phyloP scores from a whole-genome alignment of 2,113 vertebrate genomes.

The Myodes glareolus region DNA sequence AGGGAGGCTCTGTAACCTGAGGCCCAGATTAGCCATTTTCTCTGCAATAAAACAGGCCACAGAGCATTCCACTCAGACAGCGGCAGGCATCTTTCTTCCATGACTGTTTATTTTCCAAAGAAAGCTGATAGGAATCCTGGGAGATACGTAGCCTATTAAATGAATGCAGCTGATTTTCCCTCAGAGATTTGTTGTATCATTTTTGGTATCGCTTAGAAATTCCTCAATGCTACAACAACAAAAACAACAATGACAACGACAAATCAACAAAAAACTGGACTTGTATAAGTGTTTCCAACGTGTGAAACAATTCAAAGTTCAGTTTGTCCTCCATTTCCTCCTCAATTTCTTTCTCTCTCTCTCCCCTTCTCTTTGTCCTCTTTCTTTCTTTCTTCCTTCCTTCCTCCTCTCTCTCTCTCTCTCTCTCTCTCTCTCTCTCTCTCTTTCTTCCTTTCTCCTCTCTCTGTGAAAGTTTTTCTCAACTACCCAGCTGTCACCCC shows the following conservation, averaged over 20 bases:
- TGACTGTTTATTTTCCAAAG: conserved; percentile 52
- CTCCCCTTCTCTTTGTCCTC: not conserved
- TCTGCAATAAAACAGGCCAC: conserved; percentile 55
- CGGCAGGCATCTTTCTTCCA: not conserved
- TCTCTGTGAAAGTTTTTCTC: not conserved
- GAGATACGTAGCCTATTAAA: not conserved
- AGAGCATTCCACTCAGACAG: conserved; percentile 1
- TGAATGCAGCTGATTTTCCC: not conserved
- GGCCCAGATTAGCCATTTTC: conserved; percentile 64
- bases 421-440: not conserved
- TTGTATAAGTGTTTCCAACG: not conserved
- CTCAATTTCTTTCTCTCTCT: not conserved
- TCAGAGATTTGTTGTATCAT: not conserved
- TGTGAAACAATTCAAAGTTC: not conserved
- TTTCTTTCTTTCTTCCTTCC: too few species aligned
- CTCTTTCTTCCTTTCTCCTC: not conserved
- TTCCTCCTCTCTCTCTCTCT: not conserved
- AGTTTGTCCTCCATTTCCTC: not conserved
- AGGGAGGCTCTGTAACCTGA: conserved; percentile 24
- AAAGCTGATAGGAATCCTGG: conserved; percentile 27
- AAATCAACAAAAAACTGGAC: too few species aligned
- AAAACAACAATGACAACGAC: too few species aligned
- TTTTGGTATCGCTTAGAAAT: conserved; percentile 8
- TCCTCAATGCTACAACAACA: not conserved
- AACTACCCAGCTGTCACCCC: not conserved